Conservation (phyloP, 2,888 invertebrate genomes). For the Electrophaes corylata region DNA sequence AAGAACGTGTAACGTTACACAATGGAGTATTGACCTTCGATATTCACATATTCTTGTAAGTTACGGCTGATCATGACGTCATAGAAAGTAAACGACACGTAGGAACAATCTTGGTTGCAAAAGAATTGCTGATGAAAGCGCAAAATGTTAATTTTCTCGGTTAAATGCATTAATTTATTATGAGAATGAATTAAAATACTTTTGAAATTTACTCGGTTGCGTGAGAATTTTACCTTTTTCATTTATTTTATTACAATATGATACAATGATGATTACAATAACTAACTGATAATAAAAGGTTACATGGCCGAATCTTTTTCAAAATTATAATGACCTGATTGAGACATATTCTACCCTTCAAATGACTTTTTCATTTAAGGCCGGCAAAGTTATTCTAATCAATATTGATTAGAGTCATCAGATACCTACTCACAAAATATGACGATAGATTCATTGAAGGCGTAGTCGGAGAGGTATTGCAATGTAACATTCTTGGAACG, state of each 20-base stretch:
- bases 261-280: background rate
- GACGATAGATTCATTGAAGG: conserved; percentile 15
- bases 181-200: conserved; percentile 3
- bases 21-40: conserved; percentile 47
- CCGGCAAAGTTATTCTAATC: background rate
- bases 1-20: conserved; percentile 33
- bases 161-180: conserved; percentile 2
- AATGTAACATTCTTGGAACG: conserved; percentile 25
- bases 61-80: conserved; percentile 12
- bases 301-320: background rate
- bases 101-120: conserved; percentile 1
- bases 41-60: conserved; percentile 27
- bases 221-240: conserved; percentile 3
- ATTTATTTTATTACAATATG: background rate
- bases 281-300: background rate
- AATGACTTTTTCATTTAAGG: background rate
- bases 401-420: conserved; percentile 18
- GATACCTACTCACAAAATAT: conserved; percentile 12
- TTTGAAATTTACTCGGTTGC: conserved; percentile 13
- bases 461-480: conserved; percentile 12
- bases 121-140: conserved; percentile 10
- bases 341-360: background rate
- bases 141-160: conserved; percentile 15
- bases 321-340: background rate
- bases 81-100: conserved; percentile 2